phyloP scores from a whole-genome alignment of 2,888 invertebrate genomes.

The Scaptodrosophila latifasciaeformis region DNA sequence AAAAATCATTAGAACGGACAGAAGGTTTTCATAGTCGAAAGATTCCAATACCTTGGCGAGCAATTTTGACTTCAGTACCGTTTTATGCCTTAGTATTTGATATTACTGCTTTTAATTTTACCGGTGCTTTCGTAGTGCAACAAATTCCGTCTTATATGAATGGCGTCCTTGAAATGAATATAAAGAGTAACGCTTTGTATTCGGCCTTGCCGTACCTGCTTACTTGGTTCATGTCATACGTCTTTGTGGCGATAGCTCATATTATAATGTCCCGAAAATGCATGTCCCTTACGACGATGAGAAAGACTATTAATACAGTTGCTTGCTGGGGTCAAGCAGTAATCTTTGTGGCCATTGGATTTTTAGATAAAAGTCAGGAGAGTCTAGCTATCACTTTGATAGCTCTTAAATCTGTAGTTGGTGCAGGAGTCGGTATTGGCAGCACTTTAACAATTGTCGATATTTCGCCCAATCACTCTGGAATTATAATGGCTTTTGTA shows the following conservation, averaged over 20 bases:
- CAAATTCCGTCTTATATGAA: constrained; percentile 82
- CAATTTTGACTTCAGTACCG: constrained; percentile 79
- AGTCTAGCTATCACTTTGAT: constrained; percentile 76
- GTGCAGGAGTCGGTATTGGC: constrained; percentile 72
- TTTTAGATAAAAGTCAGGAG: constrained; percentile 73
- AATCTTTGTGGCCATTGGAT: constrained; percentile 76
- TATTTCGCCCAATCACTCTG: constrained; percentile 81
- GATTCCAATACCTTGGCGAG: constrained; percentile 79
- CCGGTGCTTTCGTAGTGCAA: constrained; percentile 80
- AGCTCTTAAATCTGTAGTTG: constrained; percentile 77
- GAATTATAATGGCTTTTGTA: constrained; percentile 80
- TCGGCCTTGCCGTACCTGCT: constrained; percentile 77
- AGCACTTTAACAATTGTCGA: constrained; percentile 78
- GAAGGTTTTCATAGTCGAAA: constrained; percentile 49
- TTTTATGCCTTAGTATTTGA: constrained; percentile 77
- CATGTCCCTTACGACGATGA: constrained; percentile 65
- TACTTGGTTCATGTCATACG: constrained; percentile 76
- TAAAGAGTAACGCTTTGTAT: constrained; percentile 76
- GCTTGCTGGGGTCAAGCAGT: constrained; percentile 76
- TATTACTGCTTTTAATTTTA: constrained; percentile 79
- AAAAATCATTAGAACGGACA: constrained; percentile 71
- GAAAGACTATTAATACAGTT: constrained; percentile 62
- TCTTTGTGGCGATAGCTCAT: constrained; percentile 75
- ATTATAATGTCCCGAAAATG: constrained; percentile 70
- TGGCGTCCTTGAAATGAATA: constrained; percentile 78